phyloP scores from a whole-genome alignment of 2,888 invertebrate genomes.

The Hirtodrosophila histrioides region DNA sequence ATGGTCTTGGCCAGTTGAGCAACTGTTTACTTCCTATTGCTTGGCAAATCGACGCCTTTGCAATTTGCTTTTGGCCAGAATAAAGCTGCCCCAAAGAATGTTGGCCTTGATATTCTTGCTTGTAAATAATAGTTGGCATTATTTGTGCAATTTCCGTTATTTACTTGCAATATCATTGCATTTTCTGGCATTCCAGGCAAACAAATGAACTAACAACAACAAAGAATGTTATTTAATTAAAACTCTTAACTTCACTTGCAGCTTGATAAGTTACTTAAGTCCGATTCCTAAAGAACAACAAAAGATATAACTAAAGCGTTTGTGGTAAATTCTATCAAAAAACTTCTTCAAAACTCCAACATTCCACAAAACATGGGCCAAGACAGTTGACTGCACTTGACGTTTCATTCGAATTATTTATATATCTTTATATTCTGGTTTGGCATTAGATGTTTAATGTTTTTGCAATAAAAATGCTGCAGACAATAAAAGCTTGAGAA shows the following conservation, averaged over 20 bases:
- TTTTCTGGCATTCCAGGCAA: constrained; percentile 7
- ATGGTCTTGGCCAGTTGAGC: constrained; percentile 26
- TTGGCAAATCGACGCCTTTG: constrained; percentile 39
- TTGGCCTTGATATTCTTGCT: constrained; percentile 14
- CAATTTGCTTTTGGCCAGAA: constrained; percentile 27
- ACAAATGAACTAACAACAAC: constrained; percentile 11
- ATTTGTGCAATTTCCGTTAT: constrained; percentile 43
- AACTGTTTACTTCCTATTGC: constrained; percentile 50
- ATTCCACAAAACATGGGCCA: too few relatives aligned
- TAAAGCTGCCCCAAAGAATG: constrained; percentile 1
- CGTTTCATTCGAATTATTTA: constrained; percentile 38
- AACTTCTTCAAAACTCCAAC: constrained; percentile 4
- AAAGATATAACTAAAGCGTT: constrained; percentile 36
- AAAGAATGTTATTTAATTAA: constrained; percentile 39
- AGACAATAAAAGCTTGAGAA: too few relatives aligned
- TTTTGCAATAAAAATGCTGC: too few relatives aligned
- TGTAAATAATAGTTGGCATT: constrained; percentile 21
- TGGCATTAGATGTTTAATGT: too few relatives aligned
- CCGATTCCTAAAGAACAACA: neutral
- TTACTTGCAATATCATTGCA: constrained; percentile 25
- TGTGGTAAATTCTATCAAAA: constrained; percentile 7
- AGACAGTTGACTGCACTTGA: constrained; percentile 24
- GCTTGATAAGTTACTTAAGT: constrained; percentile 11
- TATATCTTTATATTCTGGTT: constrained; percentile 12
- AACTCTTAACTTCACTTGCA: constrained; percentile 29